phyloP scores from a whole-genome alignment of 2,888 invertebrate genomes.

The Heliconius erato region DNA sequence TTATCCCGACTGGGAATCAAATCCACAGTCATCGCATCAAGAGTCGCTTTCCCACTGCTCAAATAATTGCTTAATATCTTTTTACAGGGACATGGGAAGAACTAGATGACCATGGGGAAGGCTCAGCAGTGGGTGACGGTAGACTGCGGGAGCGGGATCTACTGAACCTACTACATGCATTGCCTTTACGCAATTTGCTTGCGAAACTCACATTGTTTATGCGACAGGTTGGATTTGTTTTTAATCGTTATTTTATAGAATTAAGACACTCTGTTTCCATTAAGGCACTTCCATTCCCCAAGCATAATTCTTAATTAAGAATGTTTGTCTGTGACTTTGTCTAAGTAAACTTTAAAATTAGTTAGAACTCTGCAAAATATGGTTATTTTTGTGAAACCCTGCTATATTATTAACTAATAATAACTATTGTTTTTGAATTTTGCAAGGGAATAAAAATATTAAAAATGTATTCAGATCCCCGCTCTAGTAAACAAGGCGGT shows the following conservation, averaged over 20 bases:
- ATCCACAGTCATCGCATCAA: no score
- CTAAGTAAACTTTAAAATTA: no score
- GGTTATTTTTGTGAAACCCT: no score
- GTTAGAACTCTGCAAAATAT: no score
- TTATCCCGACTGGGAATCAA: no score
- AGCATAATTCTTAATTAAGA: no score
- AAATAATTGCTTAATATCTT: not conserved
- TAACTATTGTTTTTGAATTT: no score
- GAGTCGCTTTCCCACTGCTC: no score
- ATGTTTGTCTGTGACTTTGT: no score
- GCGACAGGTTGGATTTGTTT: constrained; percentile 57
- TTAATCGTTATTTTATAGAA: not conserved
- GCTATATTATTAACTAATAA: no score
- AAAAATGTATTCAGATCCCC: not conserved
- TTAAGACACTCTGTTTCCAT: no score
- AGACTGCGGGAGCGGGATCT: constrained; percentile 73
- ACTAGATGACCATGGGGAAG: constrained; percentile 65
- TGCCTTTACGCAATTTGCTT: constrained; percentile 69
- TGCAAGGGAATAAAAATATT: not conserved
- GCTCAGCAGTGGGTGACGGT: constrained; percentile 73
- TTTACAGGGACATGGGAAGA: constrained; percentile 72
- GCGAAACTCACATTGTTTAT: constrained; percentile 67
- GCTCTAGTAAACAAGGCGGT: not conserved
- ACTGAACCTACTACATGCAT: constrained; percentile 63
- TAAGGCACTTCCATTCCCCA: no score